A percentile compares a stretch with the other conserved stretches of the same genome.
These are phyloP conservation scores for Bombyx mori DNA, from an alignment of 1,140 invertebrate species.

Conservation along the genomic window DNA sequence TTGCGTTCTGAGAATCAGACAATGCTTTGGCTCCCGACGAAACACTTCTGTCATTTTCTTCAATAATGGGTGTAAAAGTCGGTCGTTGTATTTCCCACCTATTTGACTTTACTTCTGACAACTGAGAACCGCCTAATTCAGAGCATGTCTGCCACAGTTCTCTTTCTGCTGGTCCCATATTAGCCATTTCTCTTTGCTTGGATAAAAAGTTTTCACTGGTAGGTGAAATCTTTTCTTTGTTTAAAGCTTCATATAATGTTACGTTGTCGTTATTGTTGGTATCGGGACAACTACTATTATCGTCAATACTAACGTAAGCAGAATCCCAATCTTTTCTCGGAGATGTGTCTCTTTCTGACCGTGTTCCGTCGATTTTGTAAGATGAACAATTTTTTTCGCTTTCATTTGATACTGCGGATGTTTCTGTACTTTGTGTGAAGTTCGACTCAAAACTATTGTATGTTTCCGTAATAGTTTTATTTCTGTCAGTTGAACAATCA, in stretches of 20 bases:
- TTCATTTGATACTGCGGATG: slow-evolving; percentile 7
- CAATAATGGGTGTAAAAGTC: slow-evolving; percentile 52
- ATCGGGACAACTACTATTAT: slow-evolving; percentile 54
- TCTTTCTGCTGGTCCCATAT: slow-evolving; percentile 55
- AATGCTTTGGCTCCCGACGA: slow-evolving; percentile 35
- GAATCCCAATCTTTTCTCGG: slow-evolving; percentile 68
- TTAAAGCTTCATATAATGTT: slow-evolving; percentile 21
- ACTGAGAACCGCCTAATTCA: slow-evolving; percentile 24
- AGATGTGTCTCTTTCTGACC: slow-evolving; percentile 15
- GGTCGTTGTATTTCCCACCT: slow-evolving; percentile 40
- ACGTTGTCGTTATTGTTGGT: slow-evolving; percentile 46
- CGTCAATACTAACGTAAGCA: slow-evolving; percentile 69
- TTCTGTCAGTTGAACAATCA: slow-evolving; percentile 1
- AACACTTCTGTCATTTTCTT: slow-evolving; percentile 52
- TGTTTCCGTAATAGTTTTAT: slow-evolving; percentile 9
- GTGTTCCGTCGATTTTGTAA: slow-evolving; percentile 11
- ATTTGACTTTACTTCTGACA: slow-evolving; percentile 26
- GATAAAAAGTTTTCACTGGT: slow-evolving; percentile 23
- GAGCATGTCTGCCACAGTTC: slow-evolving; percentile 54
- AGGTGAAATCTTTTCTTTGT: slow-evolving; percentile 41
- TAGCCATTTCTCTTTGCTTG: slow-evolving; percentile 21
- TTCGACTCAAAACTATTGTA: slow-evolving; percentile 28
- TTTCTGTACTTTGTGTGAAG: slow-evolving; percentile 18
- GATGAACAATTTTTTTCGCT: slow-evolving; percentile 14
- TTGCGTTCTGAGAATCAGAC: slow-evolving; percentile 17